These are phyloP conservation scores for Epizoanthus illoricatus DNA, from an alignment of 92 coral and sea anemone genomes.

Conservation along the genomic window DNA sequence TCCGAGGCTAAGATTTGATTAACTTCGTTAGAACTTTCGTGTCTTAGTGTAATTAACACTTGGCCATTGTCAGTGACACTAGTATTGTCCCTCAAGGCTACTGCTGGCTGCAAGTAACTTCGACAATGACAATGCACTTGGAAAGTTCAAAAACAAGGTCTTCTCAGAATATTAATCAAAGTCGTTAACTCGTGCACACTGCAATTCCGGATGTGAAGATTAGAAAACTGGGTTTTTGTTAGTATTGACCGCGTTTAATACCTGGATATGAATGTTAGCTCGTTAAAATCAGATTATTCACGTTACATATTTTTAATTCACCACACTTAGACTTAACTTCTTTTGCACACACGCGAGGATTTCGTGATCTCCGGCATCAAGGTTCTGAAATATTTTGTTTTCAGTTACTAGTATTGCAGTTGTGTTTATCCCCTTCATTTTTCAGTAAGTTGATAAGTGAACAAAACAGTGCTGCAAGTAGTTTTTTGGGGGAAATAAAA, in stretches of 20 bases:
- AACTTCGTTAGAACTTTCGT: slow-evolving; percentile 7
- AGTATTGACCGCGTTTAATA: background rate
- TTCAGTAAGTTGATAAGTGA: background rate
- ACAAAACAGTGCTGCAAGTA: background rate
- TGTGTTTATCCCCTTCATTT: background rate
- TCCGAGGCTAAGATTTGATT: background rate
- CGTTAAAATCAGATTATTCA: too few relatives aligned
- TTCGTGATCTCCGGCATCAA: background rate
- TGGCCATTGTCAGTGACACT: slow-evolving; percentile 1
- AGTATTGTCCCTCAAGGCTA: background rate
- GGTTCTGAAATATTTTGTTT: background rate
- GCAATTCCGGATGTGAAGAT: background rate
- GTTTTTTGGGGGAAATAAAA: background rate
- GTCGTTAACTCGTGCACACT: too few relatives aligned
- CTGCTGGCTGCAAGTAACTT: too few relatives aligned
- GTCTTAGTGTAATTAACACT: slow-evolving; percentile 21
- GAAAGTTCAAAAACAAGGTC: too few relatives aligned
- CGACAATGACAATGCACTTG: too few relatives aligned
- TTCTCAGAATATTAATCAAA: too few relatives aligned
- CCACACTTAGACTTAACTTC: background rate
- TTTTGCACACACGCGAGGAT: background rate
- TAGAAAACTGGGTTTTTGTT: background rate
- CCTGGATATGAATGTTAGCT: background rate
- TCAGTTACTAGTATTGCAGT: slow-evolving; percentile 3
- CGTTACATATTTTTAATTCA: background rate